Evolutionary conservation across 2,797 vertebrate genomes (phyloP).

Genomic region (Arrhamphus sclerolepis): DNA sequence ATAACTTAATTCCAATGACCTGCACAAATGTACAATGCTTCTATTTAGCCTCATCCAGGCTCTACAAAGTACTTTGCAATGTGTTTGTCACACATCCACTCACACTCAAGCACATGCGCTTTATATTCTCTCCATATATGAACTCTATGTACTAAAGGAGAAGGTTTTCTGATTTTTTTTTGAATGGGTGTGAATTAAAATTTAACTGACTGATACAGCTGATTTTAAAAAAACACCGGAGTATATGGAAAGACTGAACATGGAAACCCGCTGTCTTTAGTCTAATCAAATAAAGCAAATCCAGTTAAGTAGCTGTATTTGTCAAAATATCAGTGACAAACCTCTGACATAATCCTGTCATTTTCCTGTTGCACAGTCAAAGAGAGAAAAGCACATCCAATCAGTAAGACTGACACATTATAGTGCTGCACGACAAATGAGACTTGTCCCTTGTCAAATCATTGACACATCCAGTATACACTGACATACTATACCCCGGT

Average conservation of each 20-base stretch:
- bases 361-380: constrained; percentile 34
- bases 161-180: constrained; percentile 9
- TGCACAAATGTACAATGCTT: background rate
- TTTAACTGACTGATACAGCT: constrained; percentile 29
- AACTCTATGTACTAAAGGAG: background rate
- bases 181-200: background rate
- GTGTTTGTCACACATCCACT: background rate
- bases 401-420: constrained; percentile 32
- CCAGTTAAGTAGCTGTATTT: constrained; percentile 4
- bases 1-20: constrained; percentile 74
- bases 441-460: constrained; percentile 15
- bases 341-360: constrained; percentile 32
- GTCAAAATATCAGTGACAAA: constrained; percentile 12
- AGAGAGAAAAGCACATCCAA: constrained; percentile 18
- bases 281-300: constrained; percentile 25
- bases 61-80: background rate
- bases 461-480: constrained; percentile 20
- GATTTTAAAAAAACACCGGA: constrained; percentile 19
- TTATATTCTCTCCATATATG: background rate
- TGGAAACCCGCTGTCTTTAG: constrained; percentile 3
- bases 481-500: constrained; percentile 34
- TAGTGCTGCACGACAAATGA: constrained; percentile 7
- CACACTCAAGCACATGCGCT: background rate
- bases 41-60: background rate
- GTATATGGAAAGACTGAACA: constrained; percentile 1